Base-by-base conservation (phyloP, 2,797 vertebrate genomes). In the Pangasius macronema region DNA sequence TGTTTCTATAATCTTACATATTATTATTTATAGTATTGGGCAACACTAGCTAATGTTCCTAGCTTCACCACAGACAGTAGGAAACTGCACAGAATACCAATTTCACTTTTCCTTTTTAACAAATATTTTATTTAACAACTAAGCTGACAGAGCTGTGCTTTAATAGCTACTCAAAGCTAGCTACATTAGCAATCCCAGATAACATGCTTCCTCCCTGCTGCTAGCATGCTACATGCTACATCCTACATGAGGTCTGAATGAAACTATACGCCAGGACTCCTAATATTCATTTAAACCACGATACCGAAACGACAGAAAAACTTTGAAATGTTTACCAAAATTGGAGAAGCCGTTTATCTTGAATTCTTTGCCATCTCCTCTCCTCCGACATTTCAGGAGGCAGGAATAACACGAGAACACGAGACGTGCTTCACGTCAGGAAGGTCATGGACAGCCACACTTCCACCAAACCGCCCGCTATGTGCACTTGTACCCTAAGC, bases 381-480 rank as follows among this genome's bases (percentile, higher is more conserved):
- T n/a, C 2, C 49, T 59, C 20, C 30, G 24, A 14, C n/a, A 49
- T 59, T 33, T 85, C 36, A 75, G 53, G 57, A 75, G n/a, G 14
- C 8, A 20, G 27, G 42, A 82, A 67, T 4, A 20, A 3, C 6
- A 14, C 70, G 16, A 30, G 9, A 59, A 22, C 55, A 6, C 67
- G 70, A 46, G 36, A 73, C 83, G 83, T 73, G 68, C 51, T 46
- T 42, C 27, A 33, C 57, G 20, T 22, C 72, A 65, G 55, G 84
- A 77, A 85, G 84, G 84, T 85, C 72, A 85, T 49, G 72, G 84
- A 76, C 42, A 46, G 18, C 8, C 46, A 39, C 20, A 73, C 83
- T 84, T 84, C 83, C 67, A n/a, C 16, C 6, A n/a, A 59, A 24
- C n/a, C 7, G 53, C 22, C 30, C 16, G 24, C 36, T 46, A 18